Evolutionary conservation across 2,113 vertebrate species (phyloP), one percentile per base, ranked within the genome.

Genomic region (Eleginops maclovinus): DNA sequence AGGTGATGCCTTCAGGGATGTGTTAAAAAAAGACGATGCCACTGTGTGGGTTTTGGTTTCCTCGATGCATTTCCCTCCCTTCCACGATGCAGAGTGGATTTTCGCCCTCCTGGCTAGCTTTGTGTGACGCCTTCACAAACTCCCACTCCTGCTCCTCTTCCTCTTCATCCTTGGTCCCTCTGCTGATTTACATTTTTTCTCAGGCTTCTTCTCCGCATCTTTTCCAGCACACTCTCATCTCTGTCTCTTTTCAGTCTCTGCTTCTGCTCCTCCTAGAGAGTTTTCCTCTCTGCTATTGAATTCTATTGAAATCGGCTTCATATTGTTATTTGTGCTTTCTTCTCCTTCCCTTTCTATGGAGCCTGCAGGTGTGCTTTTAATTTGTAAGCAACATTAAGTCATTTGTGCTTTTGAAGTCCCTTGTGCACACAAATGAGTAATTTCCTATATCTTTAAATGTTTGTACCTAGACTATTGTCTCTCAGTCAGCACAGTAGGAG

Each of bases 111-210:
- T 72, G 77, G 55, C 58, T 69, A 43, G 76, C 85, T 91, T 88
- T 88, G 88, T 91, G 89, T 83, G 75, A 87, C 89, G 88, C 92
- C 90, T 87, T 87, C 89, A 73, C 82, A 89, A 81, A 86, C 87
- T 78, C 90, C 90, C 90, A 90, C 89, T 83, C 75, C 81, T 44
- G 58, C 84, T 82, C 54, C 31, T 78, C 79, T 56, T 76, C 82
- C 21, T 81, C 72, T 59, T 78, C 79, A 41, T 54, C 51, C 59
- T 21, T 51, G 0, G 16, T 58, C 77, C 75, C 88, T 82, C 55
- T 3, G 77, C 87, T 86, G 56, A 85, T 90, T 82, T 90, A 56
- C 80, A 87, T 88, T 70, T 81, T 72, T 78, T 72, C 77, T 82
- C 72, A 44, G 64, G 28, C 59, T 17, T 41, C 53, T 77, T 51